Percentiles rank a stretch among this genome's conserved stretches.
phyloP scores from a whole-genome alignment of 2,113 vertebrate species.

The Sinocyclocheilus anshuiensis region DNA sequence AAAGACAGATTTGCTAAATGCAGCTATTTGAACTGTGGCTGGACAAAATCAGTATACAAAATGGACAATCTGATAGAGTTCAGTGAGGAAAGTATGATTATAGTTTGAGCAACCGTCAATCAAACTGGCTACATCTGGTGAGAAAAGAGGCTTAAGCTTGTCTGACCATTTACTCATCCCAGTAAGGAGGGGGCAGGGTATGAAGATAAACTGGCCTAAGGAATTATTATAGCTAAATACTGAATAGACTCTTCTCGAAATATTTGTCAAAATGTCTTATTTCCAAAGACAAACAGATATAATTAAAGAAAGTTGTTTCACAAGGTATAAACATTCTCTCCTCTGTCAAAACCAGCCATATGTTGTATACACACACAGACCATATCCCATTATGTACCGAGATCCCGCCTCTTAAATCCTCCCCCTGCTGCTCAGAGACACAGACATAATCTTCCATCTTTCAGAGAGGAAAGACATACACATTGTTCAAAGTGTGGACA shows the following conservation, averaged over 20 bases:
- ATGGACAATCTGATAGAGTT: not conserved
- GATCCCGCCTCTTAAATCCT: conserved; percentile 28
- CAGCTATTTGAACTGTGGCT: not conserved
- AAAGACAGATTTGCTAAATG: not conserved
- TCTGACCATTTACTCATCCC: conserved; percentile 33
- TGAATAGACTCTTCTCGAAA: not conserved
- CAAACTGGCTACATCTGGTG: conserved; percentile 26
- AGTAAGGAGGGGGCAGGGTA: not conserved
- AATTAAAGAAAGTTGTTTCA: not conserved
- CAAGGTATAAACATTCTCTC: not conserved
- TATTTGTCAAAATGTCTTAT: not conserved
- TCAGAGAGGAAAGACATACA: conserved; percentile 8
- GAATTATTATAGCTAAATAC: not conserved
- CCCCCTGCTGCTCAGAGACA: conserved; percentile 18
- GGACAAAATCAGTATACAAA: not conserved
- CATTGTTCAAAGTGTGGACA: not conserved
- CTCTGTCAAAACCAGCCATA: not conserved
- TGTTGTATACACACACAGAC: conserved; percentile 3
- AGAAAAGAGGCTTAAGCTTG: conserved; percentile 46
- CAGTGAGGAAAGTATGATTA: not conserved
- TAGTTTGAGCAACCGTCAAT: conserved; percentile 1
- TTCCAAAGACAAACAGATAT: not conserved
- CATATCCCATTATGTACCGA: not conserved
- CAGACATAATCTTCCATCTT: conserved; percentile 40
- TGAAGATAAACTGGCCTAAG: not conserved